phyloP scores from a whole-genome alignment of 2,888 invertebrate species.

The Erebia palarica region DNA sequence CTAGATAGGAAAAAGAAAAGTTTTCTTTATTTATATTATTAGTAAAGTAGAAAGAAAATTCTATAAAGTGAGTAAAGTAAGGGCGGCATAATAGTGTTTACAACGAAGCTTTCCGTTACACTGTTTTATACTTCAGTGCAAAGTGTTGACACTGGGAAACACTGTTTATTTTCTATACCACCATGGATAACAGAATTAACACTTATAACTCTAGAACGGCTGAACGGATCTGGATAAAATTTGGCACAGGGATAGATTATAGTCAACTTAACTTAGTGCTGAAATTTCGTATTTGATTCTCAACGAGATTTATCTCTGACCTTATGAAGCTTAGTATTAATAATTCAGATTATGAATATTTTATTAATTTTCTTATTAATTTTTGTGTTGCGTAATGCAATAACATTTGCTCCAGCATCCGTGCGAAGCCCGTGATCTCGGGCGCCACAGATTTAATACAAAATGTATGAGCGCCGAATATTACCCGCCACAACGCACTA shows the following conservation, averaged over 20 bases:
- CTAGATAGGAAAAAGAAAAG: not conserved
- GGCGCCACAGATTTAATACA: slow-evolving; percentile 7
- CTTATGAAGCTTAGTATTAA: too few species aligned
- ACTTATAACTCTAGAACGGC: too few species aligned
- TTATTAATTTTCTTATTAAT: not conserved
- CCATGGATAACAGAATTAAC: not conserved
- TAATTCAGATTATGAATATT: too few species aligned
- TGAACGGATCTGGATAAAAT: too few species aligned
- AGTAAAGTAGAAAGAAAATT: slow-evolving; percentile 5
- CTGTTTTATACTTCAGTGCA: not conserved
- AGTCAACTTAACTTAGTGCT: too few species aligned
- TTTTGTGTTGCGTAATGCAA: not conserved
- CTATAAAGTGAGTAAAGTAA: slow-evolving; percentile 11
- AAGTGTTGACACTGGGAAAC: not conserved
- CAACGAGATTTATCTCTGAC: too few species aligned
- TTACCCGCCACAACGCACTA: slow-evolving; percentile 12
- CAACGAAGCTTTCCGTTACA: not conserved
- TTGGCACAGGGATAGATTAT: too few species aligned
- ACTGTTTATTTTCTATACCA: not conserved
- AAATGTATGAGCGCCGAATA: slow-evolving; percentile 22
- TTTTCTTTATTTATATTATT: not conserved
- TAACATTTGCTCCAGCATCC: not conserved
- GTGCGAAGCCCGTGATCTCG: slow-evolving; percentile 8
- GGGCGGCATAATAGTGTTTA: not conserved
- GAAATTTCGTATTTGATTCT: too few species aligned